phyloP scores from a whole-genome alignment of 2,797 vertebrate species.

The Hephaestus fuliginosus region DNA sequence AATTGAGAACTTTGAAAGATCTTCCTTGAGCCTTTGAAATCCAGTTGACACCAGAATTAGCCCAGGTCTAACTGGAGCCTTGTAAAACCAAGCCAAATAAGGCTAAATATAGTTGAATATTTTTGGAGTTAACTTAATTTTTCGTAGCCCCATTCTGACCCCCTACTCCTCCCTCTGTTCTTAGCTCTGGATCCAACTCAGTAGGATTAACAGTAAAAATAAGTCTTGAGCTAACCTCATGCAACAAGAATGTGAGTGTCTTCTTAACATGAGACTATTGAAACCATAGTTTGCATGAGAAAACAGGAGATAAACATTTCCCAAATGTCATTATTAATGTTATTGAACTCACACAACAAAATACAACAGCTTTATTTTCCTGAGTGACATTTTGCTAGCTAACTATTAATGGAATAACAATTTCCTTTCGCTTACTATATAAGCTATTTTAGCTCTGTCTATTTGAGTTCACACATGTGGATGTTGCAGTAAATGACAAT shows the following conservation, averaged over 20 bases:
- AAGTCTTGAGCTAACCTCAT: not conserved
- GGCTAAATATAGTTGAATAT: constrained; percentile 36
- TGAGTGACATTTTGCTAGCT: not conserved
- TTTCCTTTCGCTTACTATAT: not conserved
- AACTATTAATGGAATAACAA: no score
- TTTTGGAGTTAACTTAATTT: not conserved
- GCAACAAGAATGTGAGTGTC: constrained; percentile 15
- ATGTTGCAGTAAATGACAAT: not conserved
- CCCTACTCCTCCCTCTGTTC: not conserved
- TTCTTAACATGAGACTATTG: not conserved
- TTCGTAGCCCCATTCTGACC: constrained; percentile 17
- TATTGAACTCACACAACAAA: not conserved
- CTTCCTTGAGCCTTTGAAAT: constrained; percentile 26
- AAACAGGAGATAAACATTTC: not conserved
- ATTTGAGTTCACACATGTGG: not conserved
- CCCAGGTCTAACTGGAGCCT: constrained; percentile 3
- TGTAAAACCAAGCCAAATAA: constrained; percentile 34
- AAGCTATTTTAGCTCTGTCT: not conserved
- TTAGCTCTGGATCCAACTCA: constrained; percentile 14
- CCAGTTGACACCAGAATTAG: constrained; percentile 11
- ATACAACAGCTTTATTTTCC: not conserved
- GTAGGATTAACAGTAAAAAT: constrained; percentile 8
- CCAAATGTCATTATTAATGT: not conserved
- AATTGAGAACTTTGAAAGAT: not conserved
- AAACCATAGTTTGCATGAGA: not conserved